Percentiles rank a stretch among this genome's conserved stretches.
Evolutionary conservation across 2,113 vertebrate species (phyloP).

Genomic region (Crypturellus undulatus): DNA sequence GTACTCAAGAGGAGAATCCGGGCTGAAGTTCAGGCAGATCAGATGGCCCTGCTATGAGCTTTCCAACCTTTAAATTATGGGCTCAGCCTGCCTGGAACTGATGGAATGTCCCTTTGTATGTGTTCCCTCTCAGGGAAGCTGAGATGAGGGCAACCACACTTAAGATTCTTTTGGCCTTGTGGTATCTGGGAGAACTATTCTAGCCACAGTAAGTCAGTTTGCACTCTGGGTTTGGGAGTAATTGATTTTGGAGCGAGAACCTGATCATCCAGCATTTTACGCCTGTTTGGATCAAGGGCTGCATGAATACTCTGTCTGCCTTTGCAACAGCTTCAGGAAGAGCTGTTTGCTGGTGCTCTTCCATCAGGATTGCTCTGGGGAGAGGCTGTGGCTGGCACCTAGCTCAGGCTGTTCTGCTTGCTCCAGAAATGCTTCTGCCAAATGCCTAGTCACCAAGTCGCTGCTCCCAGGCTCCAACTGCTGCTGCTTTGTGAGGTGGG

Average conservation of each 20-base stretch:
- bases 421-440: not conserved
- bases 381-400: not conserved
- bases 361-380: slow-evolving; percentile 1
- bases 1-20: not conserved
- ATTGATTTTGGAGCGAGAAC: not conserved
- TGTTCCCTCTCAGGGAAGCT: not conserved
- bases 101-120: not conserved
- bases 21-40: not conserved
- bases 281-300: not conserved
- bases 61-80: not conserved
- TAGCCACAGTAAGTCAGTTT: not conserved
- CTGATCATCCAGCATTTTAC: not conserved
- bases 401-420: not conserved
- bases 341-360: slow-evolving; percentile 6
- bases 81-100: accelerated
- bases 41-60: not conserved
- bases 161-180: not conserved
- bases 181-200: not conserved
- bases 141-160: not conserved
- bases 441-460: slow-evolving; percentile 5
- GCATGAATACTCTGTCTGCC: not conserved
- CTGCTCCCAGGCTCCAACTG: not conserved
- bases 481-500: slow-evolving; percentile 13
- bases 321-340: slow-evolving; percentile 18
- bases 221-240: not conserved